Evolutionary conservation across 2,113 vertebrate genomes (phyloP).

Genomic region (Ageneiosus marmoratus): DNA sequence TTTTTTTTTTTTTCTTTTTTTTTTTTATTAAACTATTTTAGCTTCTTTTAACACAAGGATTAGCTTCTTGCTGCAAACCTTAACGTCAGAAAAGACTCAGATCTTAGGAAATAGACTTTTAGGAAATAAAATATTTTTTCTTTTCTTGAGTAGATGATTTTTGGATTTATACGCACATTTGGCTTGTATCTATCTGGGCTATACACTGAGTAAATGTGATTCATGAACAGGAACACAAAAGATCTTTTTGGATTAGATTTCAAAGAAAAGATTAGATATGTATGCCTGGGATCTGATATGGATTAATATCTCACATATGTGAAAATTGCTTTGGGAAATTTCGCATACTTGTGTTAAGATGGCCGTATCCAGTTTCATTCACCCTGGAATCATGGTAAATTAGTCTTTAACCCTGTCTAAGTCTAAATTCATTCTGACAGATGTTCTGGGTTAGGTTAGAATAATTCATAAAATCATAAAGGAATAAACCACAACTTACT

Average conservation of each 20-base stretch:
- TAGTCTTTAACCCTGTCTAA: constrained; percentile 8
- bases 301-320: constrained; percentile 26
- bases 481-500: neutral
- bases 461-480: neutral
- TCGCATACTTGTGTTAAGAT: neutral
- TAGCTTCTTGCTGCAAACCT: neutral
- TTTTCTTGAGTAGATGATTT: neutral
- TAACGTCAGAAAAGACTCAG: neutral
- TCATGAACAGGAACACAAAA: neutral
- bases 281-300: neutral
- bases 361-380: neutral
- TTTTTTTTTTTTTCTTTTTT: too few relatives aligned
- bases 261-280: constrained; percentile 5
- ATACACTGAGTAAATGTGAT: neutral
- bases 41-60: neutral
- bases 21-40: neutral
- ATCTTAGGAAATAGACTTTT: too few relatives aligned
- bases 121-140: neutral
- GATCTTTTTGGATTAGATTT: constrained; percentile 17
- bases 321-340: constrained; percentile 11
- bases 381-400: neutral
- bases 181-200: neutral
- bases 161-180: neutral
- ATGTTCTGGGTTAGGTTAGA: neutral
- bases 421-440: neutral